Evolutionary conservation across 2,888 invertebrate genomes (phyloP), one percentile per base, ranked within the genome.

Genomic region (Bhutanitis thaidina): DNA sequence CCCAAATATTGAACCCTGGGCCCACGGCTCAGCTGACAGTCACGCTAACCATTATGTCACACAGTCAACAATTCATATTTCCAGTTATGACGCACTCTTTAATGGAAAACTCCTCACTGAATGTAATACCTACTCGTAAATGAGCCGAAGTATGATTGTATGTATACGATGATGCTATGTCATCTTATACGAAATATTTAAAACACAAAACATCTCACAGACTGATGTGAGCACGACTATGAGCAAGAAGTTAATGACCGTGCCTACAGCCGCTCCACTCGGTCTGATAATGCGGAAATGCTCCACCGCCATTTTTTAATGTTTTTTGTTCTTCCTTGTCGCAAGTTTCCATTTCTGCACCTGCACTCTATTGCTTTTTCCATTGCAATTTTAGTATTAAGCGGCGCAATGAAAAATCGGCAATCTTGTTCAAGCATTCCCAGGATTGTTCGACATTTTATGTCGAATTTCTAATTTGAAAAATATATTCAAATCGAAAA

Each of bases 231-330:
- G 20, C 5, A 5, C 20, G 20, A 20, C 5, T 20, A 55, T 58
- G 51, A 52, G 51, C 55, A 60, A 67, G 67, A 69, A 68, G 64
- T 67, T 67, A 71, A 70, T 68, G 65, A 65, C 65, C 57, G 60
- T 64, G 63, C 64, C 63, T 62, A 61, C 64, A 46, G 65, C 61
- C 66, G 61, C 62, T 63, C 61, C 63, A 62, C 64, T 64, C 59
- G 56, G 58, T 52, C 61, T 63, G 61, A 67, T 68, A 66, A 62
- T 64, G 65, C 67, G 61, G 54, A 67, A 72, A 65, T 69, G 64
- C 64, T 62, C 64, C 57, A 62, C 55, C 54, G 53, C 49, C 58
- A 61, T 60, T 69, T 66, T 67, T 65, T 58, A 20, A 60, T 55
- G 58, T 62, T 62, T 20, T 60, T 60, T 59, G 57, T 66, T 67